Conservation (phyloP, 2,888 invertebrate genomes). For the Halictus ligatus region DNA sequence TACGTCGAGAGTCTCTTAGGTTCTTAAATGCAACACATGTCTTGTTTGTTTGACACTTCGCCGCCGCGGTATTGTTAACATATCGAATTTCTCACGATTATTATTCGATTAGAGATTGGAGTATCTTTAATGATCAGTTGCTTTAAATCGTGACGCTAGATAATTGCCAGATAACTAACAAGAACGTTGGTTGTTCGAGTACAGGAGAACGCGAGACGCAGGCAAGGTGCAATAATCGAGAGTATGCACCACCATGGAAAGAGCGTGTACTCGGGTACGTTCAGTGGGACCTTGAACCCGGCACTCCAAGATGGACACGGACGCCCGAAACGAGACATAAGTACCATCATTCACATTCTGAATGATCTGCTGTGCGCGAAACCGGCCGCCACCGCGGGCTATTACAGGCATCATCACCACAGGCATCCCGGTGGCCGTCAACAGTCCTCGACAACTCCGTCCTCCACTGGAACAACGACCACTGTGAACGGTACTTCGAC, state of each 20-base stretch:
- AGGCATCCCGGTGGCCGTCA: slow-evolving; percentile 78
- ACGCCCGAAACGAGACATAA: slow-evolving; percentile 96
- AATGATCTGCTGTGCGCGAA: slow-evolving; percentile 97
- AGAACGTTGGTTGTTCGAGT: slow-evolving; percentile 23
- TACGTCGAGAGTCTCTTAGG: slow-evolving; percentile 21
- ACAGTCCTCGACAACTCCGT: slow-evolving; percentile 69
- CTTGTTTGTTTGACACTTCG: background rate
- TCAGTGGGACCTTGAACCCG: slow-evolving; percentile 97
- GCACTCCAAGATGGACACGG: slow-evolving; percentile 96
- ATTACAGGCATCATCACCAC: slow-evolving; percentile 82
- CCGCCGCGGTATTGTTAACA: background rate
- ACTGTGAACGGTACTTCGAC: slow-evolving; percentile 51
- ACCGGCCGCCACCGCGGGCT: slow-evolving; percentile 85
- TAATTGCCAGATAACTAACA: background rate
- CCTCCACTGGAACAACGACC: slow-evolving; percentile 55
- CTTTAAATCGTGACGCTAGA: slow-evolving; percentile 1
- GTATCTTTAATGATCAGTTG: background rate
- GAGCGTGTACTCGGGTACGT: slow-evolving; percentile 98
- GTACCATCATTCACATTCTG: slow-evolving; percentile 97
- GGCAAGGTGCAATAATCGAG: slow-evolving; percentile 93
- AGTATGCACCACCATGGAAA: slow-evolving; percentile 97
- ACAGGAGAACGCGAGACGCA: slow-evolving; percentile 83
- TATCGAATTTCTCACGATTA: background rate
- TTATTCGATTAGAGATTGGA: background rate
- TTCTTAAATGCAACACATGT: background rate